Base-by-base conservation (phyloP, 2,888 invertebrate genomes). In the Caenorhabditis angaria region DNA sequence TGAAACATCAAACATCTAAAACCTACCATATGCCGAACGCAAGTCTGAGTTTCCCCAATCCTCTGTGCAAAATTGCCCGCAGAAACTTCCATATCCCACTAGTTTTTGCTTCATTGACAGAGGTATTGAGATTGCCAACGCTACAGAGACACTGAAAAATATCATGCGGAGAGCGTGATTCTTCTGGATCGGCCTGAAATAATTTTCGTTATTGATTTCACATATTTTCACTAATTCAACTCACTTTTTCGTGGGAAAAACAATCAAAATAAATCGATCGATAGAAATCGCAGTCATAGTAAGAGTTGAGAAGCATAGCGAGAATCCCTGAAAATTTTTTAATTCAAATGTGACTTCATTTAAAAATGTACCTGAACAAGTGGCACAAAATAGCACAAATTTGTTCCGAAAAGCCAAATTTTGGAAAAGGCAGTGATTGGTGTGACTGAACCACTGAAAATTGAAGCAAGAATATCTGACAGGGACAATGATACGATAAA, bases 251-350 rank as follows among this genome's bases (percentile, higher is more conserved):
- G 85, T 83, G 14, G 86, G 86, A 28, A 78, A 84, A 53, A 86
- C 78, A 48, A 86, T 86, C 28, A 86, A 70, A 5, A 85, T 83
- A 68, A 80, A 97, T 69, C 97, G 92, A 90, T 99, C 97, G 72
- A 97, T 93, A 59, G 97, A 96, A 84, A 99, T 97, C 80, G 95
- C 94, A 81, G 95, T 97, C 75, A 97, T 91, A 3, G 97, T 99
- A 83, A 97, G 90, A 0, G 97, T 96, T 70, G 96, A 96, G 87
- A 97, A 95, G 91, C 97, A 97, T 80, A 99, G 94, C 88, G 94
- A 94, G 84, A 94, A 93, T 62, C 95, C 86, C 84, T 85, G 68
- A 61, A 85, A 77, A n/a, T 28, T 20, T 10, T 24, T 1, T 5
- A 8, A 14, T 10, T 25, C 6, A 60, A 29, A 27, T n/a, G 35